Percentiles rank a stretch among this genome's conserved stretches.
Conservation (phyloP, 2,113 vertebrate genomes). For the Eulacestoma nigropectus region DNA sequence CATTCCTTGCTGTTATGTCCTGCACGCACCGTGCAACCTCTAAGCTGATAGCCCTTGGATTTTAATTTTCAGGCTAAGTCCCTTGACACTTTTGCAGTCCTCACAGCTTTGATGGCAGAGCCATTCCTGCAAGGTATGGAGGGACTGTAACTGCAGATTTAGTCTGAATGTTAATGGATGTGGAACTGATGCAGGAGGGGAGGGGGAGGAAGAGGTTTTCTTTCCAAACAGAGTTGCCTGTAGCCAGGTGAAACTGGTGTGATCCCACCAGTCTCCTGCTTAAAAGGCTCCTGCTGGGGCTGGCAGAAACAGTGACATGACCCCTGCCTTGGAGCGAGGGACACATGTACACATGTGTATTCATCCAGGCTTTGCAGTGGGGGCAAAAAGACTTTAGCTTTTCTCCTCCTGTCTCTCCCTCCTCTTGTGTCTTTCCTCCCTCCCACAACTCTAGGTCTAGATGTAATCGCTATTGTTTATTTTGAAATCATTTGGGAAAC, state of each 20-base stretch:
- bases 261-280: background rate
- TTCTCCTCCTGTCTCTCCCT: background rate
- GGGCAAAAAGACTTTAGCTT: background rate
- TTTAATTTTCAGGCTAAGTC: background rate
- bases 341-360: accelerated
- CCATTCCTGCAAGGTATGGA: background rate
- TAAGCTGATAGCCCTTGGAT: background rate
- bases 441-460: background rate
- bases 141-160: background rate
- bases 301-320: background rate
- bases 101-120: background rate
- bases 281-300: background rate
- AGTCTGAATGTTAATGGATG: background rate
- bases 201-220: background rate
- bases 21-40: accelerated
- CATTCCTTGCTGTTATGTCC: background rate
- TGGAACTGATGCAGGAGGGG: background rate
- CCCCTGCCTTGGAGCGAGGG: background rate
- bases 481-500: background rate
- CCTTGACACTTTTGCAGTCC: background rate
- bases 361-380: background rate
- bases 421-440: background rate
- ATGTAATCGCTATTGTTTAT: background rate
- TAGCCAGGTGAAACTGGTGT: background rate
- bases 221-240: background rate